Evolutionary conservation across 2,113 vertebrate genomes (phyloP).

Genomic region (Alethe diademata): DNA sequence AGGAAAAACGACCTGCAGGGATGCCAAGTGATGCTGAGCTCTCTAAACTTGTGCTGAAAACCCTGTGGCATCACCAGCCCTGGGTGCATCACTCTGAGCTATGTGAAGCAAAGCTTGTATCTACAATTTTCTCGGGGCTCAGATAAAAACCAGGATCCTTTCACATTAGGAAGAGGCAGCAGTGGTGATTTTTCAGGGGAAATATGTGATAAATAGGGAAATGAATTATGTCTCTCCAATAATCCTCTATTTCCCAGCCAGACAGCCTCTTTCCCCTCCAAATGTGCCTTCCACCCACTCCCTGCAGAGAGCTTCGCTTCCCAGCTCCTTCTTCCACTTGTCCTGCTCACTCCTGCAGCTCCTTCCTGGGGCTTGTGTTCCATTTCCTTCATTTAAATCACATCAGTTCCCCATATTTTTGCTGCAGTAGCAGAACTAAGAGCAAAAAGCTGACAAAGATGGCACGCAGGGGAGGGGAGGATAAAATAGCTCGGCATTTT

Average conservation of each 20-base stretch:
- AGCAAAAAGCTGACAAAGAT: slow-evolving; percentile 20
- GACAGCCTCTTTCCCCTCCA: background rate
- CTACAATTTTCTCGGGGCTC: background rate
- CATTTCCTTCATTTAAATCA: background rate
- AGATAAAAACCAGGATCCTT: background rate
- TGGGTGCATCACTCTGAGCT: background rate
- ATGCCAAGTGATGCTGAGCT: background rate
- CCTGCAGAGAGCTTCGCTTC: background rate
- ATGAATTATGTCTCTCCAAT: background rate
- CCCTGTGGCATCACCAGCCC: fast-evolving
- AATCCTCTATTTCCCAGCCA: background rate
- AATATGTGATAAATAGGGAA: background rate
- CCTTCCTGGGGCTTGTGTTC: fast-evolving
- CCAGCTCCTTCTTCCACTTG: background rate
- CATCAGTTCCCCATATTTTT: background rate
- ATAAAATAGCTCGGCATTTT: slow-evolving; percentile 9
- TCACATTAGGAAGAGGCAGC: background rate
- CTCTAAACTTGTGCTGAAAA: background rate
- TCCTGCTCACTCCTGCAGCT: background rate
- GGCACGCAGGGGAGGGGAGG: background rate
- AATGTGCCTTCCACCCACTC: background rate
- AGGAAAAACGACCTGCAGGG: background rate
- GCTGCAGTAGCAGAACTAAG: slow-evolving; percentile 33
- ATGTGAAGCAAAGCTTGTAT: background rate
- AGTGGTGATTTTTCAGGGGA: background rate